phyloP scores from a whole-genome alignment of 2,797 vertebrate species.

The Cossypha niveicapilla region DNA sequence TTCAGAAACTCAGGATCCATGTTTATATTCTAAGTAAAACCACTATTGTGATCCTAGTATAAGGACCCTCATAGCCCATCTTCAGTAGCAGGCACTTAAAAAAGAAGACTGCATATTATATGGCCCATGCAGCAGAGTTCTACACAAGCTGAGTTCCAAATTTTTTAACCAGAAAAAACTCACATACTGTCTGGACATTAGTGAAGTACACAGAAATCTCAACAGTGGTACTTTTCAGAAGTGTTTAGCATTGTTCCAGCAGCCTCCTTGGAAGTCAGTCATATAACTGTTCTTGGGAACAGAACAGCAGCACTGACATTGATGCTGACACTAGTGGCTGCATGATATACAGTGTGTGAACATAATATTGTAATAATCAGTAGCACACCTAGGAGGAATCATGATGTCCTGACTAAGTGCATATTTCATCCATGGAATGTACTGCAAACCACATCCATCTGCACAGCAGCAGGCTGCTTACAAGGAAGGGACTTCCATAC shows the following conservation, averaged over 20 bases:
- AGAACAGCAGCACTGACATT: not conserved
- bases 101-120: not conserved
- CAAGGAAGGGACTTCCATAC: not conserved
- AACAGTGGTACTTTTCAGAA: not conserved
- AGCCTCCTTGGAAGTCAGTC: not conserved
- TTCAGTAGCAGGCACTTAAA: not conserved
- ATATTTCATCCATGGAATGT: not conserved
- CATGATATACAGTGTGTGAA: constrained; percentile 18
- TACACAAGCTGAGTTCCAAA: not conserved
- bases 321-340: not conserved
- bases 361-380: constrained; percentile 3
- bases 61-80: not conserved
- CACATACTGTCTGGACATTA: not conserved
- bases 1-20: not conserved
- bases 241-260: not conserved
- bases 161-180: not conserved
- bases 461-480: not conserved
- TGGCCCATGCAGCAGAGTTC: not conserved
- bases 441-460: not conserved
- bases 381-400: constrained; percentile 6
- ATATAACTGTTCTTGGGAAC: not conserved
- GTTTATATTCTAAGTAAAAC: not conserved
- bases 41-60: not conserved
- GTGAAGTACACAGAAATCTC: not conserved
- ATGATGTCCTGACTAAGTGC: not conserved